Percentiles rank a stretch among this genome's conserved stretches.
phyloP scores from a whole-genome alignment of 2,113 vertebrate genomes.

The Rhinoderma darwinii region DNA sequence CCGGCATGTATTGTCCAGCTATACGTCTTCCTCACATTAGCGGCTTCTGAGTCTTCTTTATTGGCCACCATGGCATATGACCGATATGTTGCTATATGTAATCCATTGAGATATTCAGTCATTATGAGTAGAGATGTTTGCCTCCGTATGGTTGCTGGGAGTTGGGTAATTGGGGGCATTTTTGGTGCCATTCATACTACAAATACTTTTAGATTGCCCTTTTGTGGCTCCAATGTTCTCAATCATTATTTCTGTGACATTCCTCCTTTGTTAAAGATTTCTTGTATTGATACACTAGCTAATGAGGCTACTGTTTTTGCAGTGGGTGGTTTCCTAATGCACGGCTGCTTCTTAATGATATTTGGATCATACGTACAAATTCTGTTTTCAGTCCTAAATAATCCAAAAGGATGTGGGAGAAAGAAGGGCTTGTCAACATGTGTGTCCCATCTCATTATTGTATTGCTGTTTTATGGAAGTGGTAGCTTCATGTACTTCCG shows the following conservation, averaged over 20 bases:
- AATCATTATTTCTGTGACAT: constrained; percentile 68
- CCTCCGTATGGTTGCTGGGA: constrained; percentile 20
- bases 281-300: constrained; percentile 58
- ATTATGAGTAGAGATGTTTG: constrained; percentile 60
- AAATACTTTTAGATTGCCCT: constrained; percentile 59
- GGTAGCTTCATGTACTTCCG: constrained; percentile 62
- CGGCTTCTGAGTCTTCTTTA: constrained; percentile 63
- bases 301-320: constrained; percentile 63
- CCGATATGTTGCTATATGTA: constrained; percentile 52
- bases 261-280: constrained; percentile 63
- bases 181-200: constrained; percentile 26
- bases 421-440: constrained; percentile 66
- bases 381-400: constrained; percentile 59
- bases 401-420: constrained; percentile 60
- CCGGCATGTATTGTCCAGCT: constrained; percentile 62
- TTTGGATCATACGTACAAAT: constrained; percentile 64
- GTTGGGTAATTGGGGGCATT: constrained; percentile 22
- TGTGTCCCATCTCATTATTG: constrained; percentile 64
- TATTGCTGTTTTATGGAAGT: constrained; percentile 60
- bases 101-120: constrained; percentile 60
- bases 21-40: constrained; percentile 65
- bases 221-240: constrained; percentile 62
- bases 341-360: constrained; percentile 62
- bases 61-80: constrained; percentile 64
- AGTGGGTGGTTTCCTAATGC: constrained; percentile 59